Evolutionary conservation across 35 echinoderm and acorn worm genomes (phyloP), one percentile per base, ranked within the genome.

Genomic region (Eucidaris tribuloides): DNA sequence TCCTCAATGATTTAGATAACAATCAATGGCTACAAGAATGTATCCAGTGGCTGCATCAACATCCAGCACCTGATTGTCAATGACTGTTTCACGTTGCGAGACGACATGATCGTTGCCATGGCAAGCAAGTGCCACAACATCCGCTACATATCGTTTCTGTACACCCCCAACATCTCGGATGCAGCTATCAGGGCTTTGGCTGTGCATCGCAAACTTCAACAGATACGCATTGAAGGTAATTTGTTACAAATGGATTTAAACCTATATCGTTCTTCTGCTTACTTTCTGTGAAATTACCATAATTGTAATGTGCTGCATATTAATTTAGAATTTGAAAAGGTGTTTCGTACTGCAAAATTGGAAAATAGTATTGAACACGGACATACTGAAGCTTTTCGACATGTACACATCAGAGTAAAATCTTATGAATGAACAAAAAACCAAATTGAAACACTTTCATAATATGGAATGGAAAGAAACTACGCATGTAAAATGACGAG

Each of bases 151-250:
- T 87, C 82, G 3, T 89, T 99, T 28, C 83, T 93, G 25, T 83
- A 61, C 15, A 82, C 87, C 5, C 96, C 91, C 55, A 89, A 99
- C 82, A 92, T 99, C 74, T 87, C 90, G 28, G 96, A 99, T 44
- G 55, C 77, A 1, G 43, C 90, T 20, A 20, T 99, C 54, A 99
- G 90, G 54, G 86, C 90, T 29, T 54, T 99, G 27, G 94, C 90
- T 38, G 81, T 82, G 43, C 86, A 99, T 54, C 84, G 85, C 42
- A 93, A 87, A 55, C 57, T 93, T 44, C 96, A 99, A 38, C 77
- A 82, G 50, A 93, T 97, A 45, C 89, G 91, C 33, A 87, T 99
- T 60, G 90, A 89, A 89, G 91, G 96, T 90, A 84, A 77, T 52
- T 45, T 61, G 42, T 81, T 31, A 29, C 49, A 9, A 54, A 54